A percentile compares a stretch with the other conserved stretches of the same genome.
phyloP scores from a whole-genome alignment of 2,113 vertebrate species.

The Patagioenas fasciata region DNA sequence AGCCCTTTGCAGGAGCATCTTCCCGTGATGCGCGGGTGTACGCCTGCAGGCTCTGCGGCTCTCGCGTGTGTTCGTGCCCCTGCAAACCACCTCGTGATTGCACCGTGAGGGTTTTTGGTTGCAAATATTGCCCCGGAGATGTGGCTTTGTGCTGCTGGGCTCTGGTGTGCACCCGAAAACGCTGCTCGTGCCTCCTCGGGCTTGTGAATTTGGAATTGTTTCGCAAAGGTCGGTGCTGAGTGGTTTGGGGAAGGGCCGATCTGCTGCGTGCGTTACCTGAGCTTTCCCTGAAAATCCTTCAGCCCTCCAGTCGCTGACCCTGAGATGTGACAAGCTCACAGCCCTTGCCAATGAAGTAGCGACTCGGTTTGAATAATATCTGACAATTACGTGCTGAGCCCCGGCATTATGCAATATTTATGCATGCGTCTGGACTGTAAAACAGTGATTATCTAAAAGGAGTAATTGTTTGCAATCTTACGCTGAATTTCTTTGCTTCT shows the following conservation, averaged over 20 bases:
- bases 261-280: not conserved
- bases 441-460: slow-evolving; percentile 69
- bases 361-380: slow-evolving; percentile 56
- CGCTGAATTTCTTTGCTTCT: slow-evolving; percentile 26
- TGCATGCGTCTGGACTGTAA: slow-evolving; percentile 59
- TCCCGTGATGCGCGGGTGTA: accelerated
- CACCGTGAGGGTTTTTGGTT: accelerated
- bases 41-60: not conserved
- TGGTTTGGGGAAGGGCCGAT: not conserved
- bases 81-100: accelerated
- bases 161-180: too few relatives aligned
- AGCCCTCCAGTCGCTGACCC: not conserved
- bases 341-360: slow-evolving; percentile 12
- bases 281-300: not conserved
- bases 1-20: not conserved
- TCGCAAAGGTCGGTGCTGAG: not conserved
- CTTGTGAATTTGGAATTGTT: accelerated
- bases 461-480: slow-evolving; percentile 65
- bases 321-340: slow-evolving; percentile 15
- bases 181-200: not conserved
- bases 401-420: slow-evolving; percentile 62
- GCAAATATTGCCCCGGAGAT: not conserved
- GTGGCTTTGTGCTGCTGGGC: not conserved
- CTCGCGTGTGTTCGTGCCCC: accelerated
- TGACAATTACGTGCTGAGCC: slow-evolving; percentile 64